These are phyloP conservation scores for Loris lydekkerianus DNA, from an alignment of 2,797 vertebrate species.

Conservation along the genomic window DNA sequence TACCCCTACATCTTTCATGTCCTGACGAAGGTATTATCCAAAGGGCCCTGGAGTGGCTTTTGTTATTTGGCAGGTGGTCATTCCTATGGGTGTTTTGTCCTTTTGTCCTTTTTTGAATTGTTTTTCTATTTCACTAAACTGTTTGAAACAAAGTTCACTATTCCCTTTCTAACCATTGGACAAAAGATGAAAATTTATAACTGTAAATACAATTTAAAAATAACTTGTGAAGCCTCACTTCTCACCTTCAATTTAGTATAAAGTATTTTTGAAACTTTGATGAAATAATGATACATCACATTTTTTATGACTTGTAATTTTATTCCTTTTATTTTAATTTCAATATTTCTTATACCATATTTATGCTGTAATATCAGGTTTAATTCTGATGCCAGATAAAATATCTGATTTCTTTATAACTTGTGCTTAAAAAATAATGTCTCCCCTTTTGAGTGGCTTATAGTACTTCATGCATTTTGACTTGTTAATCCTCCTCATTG, in stretches of 20 bases:
- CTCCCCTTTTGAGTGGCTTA: background rate
- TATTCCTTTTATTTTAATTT: slow-evolving; percentile 11
- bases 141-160: slow-evolving; percentile 28
- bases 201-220: slow-evolving; percentile 14
- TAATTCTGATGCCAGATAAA: background rate
- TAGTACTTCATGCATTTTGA: background rate
- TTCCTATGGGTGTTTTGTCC: background rate
- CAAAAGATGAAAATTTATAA: slow-evolving; percentile 10
- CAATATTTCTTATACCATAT: background rate
- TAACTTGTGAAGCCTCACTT: slow-evolving; percentile 28
- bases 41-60: background rate
- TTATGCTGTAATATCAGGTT: slow-evolving; percentile 9
- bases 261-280: slow-evolving; percentile 44
- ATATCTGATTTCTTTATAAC: background rate
- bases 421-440: background rate
- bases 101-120: background rate
- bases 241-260: slow-evolving; percentile 10
- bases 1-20: slow-evolving; percentile 98
- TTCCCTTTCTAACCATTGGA: background rate
- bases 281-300: slow-evolving; percentile 3
- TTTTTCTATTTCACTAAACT: slow-evolving; percentile 43
- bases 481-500: slow-evolving; percentile 13
- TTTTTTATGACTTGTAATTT: slow-evolving; percentile 68
- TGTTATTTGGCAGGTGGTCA: background rate
- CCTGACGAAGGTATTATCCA: slow-evolving; percentile 94